Evolutionary conservation across 2,113 vertebrate species (phyloP), one percentile per base, ranked within the genome.

Genomic region (Muscicapa adusta): DNA sequence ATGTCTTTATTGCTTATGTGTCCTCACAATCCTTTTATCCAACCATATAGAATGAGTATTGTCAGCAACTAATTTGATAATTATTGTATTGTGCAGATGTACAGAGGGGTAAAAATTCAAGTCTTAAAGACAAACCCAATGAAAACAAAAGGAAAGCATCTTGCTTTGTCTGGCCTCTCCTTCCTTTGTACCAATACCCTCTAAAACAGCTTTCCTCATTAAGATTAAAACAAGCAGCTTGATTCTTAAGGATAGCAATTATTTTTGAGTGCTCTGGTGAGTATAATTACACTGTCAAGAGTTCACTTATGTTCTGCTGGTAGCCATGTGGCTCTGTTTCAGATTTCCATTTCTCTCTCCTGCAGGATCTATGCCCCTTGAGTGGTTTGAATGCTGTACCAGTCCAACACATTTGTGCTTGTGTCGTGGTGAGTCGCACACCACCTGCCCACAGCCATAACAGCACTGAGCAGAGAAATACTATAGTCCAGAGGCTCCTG

Each of bases 211-310:
- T 84, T 93, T 24, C 2, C 53, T 45, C 50, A 54, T 85, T 80
- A 88, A 74, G 73, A 81, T 63, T 91, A 84, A 92, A 95, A 88
- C 54, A 89, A 96, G 60, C 63, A 76, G 51, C 81, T 91, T 95
- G 87, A 85, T 92, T 92, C 70, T 89, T 94, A 68, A 93, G 68
- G 58, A 66, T 24, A 89, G 78, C 47, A 88, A 89, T 95, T 84
- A 89, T 51, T 94, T 91, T 87, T 91, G 66, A 94, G 87, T 92
- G 67, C 74, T 94, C 84, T 91, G 57, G 50, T 26, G 51, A 73
- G 45, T 53, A 63, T 73, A 93, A 94, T 91, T 85, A 71, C 58
- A 85, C 74, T 73, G 87, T 82, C 71, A 85, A 67, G 77, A 36
- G 91, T 93, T 94, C 78, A 48, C 47, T 87, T 94, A 45, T 33